phyloP scores from a whole-genome alignment of 1,140 invertebrate genomes.

The Ylistrum balloti region DNA sequence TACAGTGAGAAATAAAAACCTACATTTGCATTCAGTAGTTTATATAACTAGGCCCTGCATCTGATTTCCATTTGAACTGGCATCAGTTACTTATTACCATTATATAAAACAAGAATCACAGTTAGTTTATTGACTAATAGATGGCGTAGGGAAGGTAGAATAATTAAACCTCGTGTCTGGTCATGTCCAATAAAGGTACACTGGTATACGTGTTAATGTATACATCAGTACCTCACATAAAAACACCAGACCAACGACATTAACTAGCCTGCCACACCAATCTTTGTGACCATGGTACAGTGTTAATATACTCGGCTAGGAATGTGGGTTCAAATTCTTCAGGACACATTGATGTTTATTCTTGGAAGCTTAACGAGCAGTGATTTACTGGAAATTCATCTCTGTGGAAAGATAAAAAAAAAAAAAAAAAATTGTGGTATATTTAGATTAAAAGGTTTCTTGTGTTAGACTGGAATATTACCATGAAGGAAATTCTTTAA shows the following conservation, averaged over 20 bases:
- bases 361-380: neutral
- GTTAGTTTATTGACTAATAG: constrained; percentile 2
- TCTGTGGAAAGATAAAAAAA: neutral
- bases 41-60: neutral
- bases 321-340: neutral
- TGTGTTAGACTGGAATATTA: neutral
- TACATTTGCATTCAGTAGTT: constrained; percentile 11
- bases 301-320: neutral
- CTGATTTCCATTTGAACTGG: constrained; percentile 19
- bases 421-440: neutral
- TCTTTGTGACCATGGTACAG: neutral
- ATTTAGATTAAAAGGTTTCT: neutral
- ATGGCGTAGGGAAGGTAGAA: neutral
- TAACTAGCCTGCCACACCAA: neutral
- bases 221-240: constrained; percentile 28
- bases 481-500: neutral
- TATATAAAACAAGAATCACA: neutral
- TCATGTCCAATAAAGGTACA: constrained; percentile 22
- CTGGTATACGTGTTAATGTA: constrained; percentile 6
- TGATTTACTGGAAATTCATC: neutral
- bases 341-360: constrained; percentile 6
- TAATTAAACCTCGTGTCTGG: neutral
- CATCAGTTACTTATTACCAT: constrained; percentile 39
- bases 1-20: constrained; percentile 15
- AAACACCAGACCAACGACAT: neutral